Conservation (phyloP, 2,113 vertebrate genomes). For the Raja brachyura region DNA sequence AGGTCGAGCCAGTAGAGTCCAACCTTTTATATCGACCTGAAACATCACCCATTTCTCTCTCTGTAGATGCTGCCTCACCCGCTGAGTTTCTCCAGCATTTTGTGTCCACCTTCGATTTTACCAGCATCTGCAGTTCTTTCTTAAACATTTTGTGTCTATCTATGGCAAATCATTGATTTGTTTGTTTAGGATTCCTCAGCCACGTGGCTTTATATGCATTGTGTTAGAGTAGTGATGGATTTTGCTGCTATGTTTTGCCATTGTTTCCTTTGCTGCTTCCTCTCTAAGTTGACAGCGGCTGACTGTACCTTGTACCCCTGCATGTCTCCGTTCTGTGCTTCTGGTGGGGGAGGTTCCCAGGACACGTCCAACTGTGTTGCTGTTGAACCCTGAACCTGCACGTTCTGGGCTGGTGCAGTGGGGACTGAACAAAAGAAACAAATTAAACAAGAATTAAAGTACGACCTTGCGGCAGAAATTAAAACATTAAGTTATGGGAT, state of each 20-base stretch:
- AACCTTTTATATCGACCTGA: no score
- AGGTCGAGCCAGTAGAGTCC: no score
- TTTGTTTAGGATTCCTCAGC: neutral
- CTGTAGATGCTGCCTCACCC: no score
- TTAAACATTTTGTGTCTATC: no score
- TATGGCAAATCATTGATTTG: neutral
- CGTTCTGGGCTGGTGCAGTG: constrained; percentile 74
- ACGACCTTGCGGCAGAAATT: neutral
- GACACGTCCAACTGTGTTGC: constrained; percentile 91
- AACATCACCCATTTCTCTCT: no score
- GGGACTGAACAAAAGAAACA: constrained; percentile 63
- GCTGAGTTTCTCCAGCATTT: no score
- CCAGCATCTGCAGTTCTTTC: no score
- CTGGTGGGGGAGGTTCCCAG: constrained; percentile 78
- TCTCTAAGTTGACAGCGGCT: accelerated
- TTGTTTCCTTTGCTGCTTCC: no score
- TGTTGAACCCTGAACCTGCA: constrained; percentile 70
- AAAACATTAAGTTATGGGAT: neutral
- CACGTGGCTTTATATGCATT: neutral
- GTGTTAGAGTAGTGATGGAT: no score
- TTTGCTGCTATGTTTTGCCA: neutral
- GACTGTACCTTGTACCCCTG: constrained; percentile 86
- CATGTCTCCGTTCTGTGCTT: constrained; percentile 90
- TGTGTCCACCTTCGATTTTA: no score
- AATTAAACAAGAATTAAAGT: neutral